These are phyloP conservation scores for Neotoma lepida DNA, from an alignment of 2,113 vertebrate species.

Conservation along the genomic window DNA sequence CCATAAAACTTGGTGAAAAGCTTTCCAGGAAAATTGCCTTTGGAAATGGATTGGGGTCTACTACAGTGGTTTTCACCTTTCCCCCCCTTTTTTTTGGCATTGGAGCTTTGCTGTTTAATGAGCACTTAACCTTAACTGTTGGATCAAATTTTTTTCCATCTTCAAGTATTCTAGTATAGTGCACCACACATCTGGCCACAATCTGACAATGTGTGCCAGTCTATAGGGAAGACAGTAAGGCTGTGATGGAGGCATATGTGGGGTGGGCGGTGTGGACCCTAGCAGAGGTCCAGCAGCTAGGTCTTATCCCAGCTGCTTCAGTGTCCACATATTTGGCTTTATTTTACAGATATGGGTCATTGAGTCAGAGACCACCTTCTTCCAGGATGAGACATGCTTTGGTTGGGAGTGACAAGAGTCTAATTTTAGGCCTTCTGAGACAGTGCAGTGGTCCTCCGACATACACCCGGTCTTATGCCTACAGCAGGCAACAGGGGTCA, in stretches of 20 bases:
- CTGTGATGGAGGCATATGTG: too few species aligned
- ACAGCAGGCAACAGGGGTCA: background rate
- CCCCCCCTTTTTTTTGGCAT: background rate
- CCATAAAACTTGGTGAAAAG: background rate
- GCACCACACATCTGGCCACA: too few species aligned
- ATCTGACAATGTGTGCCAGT: too few species aligned
- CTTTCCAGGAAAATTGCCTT: background rate
- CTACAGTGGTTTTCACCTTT: background rate
- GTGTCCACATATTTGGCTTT: too few species aligned
- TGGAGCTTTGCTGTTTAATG: background rate
- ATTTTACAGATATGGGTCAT: background rate
- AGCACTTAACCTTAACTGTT: too few species aligned
- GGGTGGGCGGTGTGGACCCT: too few species aligned
- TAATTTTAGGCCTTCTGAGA: constrained; percentile 51
- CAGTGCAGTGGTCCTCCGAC: background rate
- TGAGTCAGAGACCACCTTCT: constrained; percentile 34
- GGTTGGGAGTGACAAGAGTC: background rate
- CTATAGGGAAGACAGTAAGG: too few species aligned
- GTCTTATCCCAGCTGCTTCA: too few species aligned
- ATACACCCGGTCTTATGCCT: too few species aligned
- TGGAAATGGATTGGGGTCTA: background rate
- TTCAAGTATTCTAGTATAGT: too few species aligned
- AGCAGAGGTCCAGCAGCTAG: too few species aligned
- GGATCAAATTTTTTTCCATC: too few species aligned
- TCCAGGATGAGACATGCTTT: background rate